Conservation (phyloP, 2,888 invertebrate species). For the Petrophora chlorosata region DNA sequence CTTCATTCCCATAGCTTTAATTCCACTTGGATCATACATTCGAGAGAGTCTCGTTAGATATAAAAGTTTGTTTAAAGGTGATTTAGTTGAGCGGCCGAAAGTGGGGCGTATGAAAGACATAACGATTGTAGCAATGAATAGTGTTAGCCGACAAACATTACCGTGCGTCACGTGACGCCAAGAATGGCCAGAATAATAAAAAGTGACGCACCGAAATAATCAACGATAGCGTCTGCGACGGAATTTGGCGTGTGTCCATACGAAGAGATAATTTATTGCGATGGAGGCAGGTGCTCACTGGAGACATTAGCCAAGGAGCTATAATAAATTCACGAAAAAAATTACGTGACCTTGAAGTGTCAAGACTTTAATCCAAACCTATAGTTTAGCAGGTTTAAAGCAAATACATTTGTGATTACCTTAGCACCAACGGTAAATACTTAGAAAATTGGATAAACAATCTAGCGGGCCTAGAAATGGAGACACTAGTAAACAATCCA, state of each 20-base stretch:
- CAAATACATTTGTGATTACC: too few relatives aligned
- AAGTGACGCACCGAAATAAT: slow-evolving; percentile 23
- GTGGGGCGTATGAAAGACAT: slow-evolving; percentile 33
- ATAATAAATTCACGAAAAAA: background rate
- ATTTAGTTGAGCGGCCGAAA: slow-evolving; percentile 13
- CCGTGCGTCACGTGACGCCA: slow-evolving; percentile 29
- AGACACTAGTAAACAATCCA: slow-evolving; percentile 17
- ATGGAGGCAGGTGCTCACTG: slow-evolving; percentile 40
- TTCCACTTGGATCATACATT: too few relatives aligned
- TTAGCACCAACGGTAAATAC: slow-evolving; percentile 3
- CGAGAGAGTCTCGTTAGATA: too few relatives aligned
- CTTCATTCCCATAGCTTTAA: background rate
- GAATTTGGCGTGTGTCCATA: slow-evolving; percentile 52
- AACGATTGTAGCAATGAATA: slow-evolving; percentile 31
- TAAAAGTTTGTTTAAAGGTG: too few relatives aligned
- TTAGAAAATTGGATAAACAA: slow-evolving; percentile 25
- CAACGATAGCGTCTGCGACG: slow-evolving; percentile 17
- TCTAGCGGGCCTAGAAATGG: slow-evolving; percentile 1
- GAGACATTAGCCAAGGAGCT: slow-evolving; percentile 21
- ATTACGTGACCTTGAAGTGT: background rate
- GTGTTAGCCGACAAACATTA: slow-evolving; percentile 19
- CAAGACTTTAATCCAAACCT: background rate
- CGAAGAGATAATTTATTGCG: slow-evolving; percentile 36
- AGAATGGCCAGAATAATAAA: slow-evolving; percentile 31
- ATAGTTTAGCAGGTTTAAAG: too few relatives aligned